A percentile compares a stretch with the other conserved stretches of the same genome.
These are phyloP conservation scores for Lutjanus argentimaculatus DNA, from an alignment of 2,797 vertebrate species.

Conservation along the genomic window DNA sequence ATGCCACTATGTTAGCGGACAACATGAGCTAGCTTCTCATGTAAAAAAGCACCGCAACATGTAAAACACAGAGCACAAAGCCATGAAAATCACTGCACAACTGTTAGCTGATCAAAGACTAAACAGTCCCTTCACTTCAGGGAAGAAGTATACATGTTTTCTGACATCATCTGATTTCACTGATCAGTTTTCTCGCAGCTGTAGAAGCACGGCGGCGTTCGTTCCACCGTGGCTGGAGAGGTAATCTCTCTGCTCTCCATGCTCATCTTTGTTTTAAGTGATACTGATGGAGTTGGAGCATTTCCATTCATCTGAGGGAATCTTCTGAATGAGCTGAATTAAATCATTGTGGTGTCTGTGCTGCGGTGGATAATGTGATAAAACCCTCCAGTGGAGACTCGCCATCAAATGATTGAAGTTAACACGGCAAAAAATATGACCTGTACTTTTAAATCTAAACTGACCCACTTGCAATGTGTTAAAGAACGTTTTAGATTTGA, in stretches of 20 bases:
- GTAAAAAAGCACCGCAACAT: not conserved
- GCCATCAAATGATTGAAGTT: not conserved
- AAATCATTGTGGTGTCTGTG: constrained; percentile 2
- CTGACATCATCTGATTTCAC: constrained; percentile 11
- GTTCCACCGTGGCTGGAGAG: not conserved
- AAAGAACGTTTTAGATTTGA: constrained; percentile 5
- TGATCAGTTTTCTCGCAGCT: not conserved
- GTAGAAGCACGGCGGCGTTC: not conserved
- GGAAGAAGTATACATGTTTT: not conserved
- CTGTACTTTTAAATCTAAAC: not conserved
- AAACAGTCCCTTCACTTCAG: not conserved
- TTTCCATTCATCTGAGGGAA: not conserved
- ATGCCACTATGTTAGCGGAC: not conserved
- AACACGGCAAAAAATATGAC: not conserved
- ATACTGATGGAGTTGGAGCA: not conserved
- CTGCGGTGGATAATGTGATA: not conserved
- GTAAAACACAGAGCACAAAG: constrained; percentile 3
- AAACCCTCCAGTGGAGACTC: not conserved
- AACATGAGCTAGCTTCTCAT: not conserved
- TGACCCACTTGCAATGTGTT: not conserved
- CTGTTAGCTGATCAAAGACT: not conserved
- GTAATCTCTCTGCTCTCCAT: not conserved
- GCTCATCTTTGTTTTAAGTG: not conserved
- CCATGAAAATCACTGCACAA: constrained; percentile 8
- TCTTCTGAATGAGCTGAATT: constrained; percentile 6